phyloP scores from a whole-genome alignment of 2,113 vertebrate species.

The Perccottus glenii region DNA sequence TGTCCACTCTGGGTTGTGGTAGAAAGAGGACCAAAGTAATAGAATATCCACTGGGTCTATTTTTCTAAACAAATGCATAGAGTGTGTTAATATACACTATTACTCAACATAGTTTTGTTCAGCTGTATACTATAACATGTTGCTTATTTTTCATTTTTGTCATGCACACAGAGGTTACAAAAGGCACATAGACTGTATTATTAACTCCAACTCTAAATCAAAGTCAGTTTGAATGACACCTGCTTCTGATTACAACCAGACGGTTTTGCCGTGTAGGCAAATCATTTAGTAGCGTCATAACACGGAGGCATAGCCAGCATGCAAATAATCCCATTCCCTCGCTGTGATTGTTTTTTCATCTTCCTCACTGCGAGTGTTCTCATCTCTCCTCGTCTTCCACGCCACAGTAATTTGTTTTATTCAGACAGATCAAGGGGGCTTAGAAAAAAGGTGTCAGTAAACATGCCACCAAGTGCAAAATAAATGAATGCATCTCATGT shows the following conservation, averaged over 20 bases:
- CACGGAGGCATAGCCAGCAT: neutral
- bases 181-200: neutral
- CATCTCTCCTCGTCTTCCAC: slow-evolving; percentile 9
- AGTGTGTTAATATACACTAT: too few species aligned
- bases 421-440: slow-evolving; percentile 20
- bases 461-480: slow-evolving; percentile 12
- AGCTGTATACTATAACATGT: too few species aligned
- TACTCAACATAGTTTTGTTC: too few species aligned
- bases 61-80: too few species aligned
- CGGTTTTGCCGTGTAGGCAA: slow-evolving; percentile 11
- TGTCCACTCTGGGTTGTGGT: too few species aligned
- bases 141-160: too few species aligned
- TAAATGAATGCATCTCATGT: slow-evolving; percentile 25
- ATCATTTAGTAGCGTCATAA: slow-evolving; percentile 8
- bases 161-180: too few species aligned
- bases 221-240: slow-evolving; percentile 14
- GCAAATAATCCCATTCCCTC: slow-evolving; percentile 20
- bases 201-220: neutral
- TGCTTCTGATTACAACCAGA: slow-evolving; percentile 4
- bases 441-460: slow-evolving; percentile 39
- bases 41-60: too few species aligned
- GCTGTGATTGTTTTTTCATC: slow-evolving; percentile 32
- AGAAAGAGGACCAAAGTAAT: too few species aligned
- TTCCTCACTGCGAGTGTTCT: slow-evolving; percentile 13
- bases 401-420: slow-evolving; percentile 37